Conservation (phyloP, 1,140 invertebrate genomes). For the Drosophila melanogaster region DNA sequence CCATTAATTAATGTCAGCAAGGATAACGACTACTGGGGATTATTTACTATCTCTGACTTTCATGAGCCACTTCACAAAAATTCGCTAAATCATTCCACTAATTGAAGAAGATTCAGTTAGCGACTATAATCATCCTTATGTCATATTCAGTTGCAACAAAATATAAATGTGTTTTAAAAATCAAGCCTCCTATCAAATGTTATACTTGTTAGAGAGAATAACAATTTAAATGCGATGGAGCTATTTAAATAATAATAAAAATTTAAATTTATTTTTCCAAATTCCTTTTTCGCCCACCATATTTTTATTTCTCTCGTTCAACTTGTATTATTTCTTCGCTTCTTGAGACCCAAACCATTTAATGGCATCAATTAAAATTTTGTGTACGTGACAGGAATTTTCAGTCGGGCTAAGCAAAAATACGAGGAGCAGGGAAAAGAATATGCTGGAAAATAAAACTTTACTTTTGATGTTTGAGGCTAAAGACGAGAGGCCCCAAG, state of each 20-base stretch:
- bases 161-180: too few species aligned
- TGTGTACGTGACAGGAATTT: slow-evolving; percentile 82
- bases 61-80: slow-evolving; percentile 56
- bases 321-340: slow-evolving; percentile 15
- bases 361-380: slow-evolving; percentile 81
- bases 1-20: slow-evolving; percentile 64
- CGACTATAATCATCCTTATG: not conserved
- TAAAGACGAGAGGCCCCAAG: slow-evolving; percentile 42
- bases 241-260: slow-evolving; percentile 5
- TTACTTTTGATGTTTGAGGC: slow-evolving; percentile 62
- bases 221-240: not conserved
- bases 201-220: not conserved
- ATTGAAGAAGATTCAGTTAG: slow-evolving; percentile 21
- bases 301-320: slow-evolving; percentile 28
- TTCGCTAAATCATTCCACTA: slow-evolving; percentile 59
- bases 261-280: slow-evolving; percentile 35
- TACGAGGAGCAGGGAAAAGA: slow-evolving; percentile 20
- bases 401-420: slow-evolving; percentile 38
- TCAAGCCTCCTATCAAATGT: too few species aligned
- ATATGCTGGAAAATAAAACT: slow-evolving; percentile 40
- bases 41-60: slow-evolving; percentile 42
- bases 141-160: too few species aligned
- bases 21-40: slow-evolving; percentile 1
- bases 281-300: not conserved
- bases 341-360: slow-evolving; percentile 49